Base-by-base conservation (phyloP, 92 coral and sea anemone genomes). In the Phenganax stokvisi region DNA sequence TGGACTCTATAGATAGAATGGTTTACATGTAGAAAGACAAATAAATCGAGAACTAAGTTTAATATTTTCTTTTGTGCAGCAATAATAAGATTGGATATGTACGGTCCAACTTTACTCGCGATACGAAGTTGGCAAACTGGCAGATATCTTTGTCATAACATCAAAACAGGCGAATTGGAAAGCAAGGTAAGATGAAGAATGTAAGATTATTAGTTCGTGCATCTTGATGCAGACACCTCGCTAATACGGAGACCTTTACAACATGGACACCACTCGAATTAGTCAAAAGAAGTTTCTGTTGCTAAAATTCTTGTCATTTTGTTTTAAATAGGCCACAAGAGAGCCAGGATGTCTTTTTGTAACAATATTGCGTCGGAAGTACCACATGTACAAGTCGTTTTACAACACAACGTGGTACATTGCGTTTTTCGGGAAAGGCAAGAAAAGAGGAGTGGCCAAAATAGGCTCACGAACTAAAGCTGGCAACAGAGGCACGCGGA, bases 81-180 rank as follows among this genome's bases (percentile, higher is more conserved):
- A 58, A 57, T 20, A 2, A 20, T 76, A 25, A 6, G n/a, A 58
- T 9, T 76, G 9, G 56, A 58, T 15, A 30, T 30, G 59, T 59
- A 7, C 28, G 81, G 81, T 0, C 69, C 55, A 12, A 20, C 55
- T 7, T 55, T 61, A 0, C 11, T 20, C 11, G 54, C 70, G 0
- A 58, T 76, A 10, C 51, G 56, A 59, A 31, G 81, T 37, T 57
- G 60, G 13, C 54, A 11, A 15, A 12, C 20, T 44, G 56, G 56
- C 2, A 56, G 31, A 6, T 76, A 76, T 27, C 51, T 76, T 20
- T 76, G 81, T 60, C 54, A 57, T 44, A 76, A 76, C 73, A 13
- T 53, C 20, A 29, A 28, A 16, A 58, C 54, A 2, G 67, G 81
- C 37, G 6, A 12, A 10, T 3, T 58, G 10, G 59, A 57, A 57